Base-by-base conservation (phyloP, 2,888 invertebrate species). In the Lycia hirtaria region DNA sequence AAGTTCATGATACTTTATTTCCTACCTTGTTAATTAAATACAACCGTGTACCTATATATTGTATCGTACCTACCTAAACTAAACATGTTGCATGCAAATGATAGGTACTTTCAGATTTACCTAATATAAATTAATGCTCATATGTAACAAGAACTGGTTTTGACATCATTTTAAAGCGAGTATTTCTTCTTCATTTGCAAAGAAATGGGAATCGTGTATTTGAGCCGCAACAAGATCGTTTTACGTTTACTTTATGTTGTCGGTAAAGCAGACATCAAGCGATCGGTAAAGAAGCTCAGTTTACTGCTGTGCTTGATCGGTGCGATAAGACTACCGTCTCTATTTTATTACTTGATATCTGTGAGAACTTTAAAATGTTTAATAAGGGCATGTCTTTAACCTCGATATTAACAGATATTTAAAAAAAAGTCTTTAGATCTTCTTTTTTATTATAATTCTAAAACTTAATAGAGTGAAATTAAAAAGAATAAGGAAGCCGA, bases 141-240 rank as follows among this genome's bases (percentile, higher is more conserved):
- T 45, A 32, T 33, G 26, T 20, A 10, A 33, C 1, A 32, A 24
- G 22, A 54, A 40, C 33, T 48, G 3, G 20, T 17, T 40, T 19
- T 5, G 22, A 10, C 28, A 54, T 32, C 33, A 15, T 41, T 41
- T 26, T 33, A 28, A 26, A 35, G 33, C 26, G 41, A 41, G 41
- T 35, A 48, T 48, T 33, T 43, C 19, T 20, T 3, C 35, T 43
- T 55, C 48, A 55, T 55, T 55, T 55, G 55, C 48, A 55, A 55
- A 33, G 55, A 48, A 55, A 55, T 49, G 35, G 40, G 48, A 33
- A 19, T 24, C 41, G 12, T 15, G 20, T 4, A 32, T 33, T 40
- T 14, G 26, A 33, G 35, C 20, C 26, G 40, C 41, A 55, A 55
- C 41, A 28, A 35, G 55, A 55, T 55, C 26, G 26, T 55, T 55